A percentile compares a stretch with the other conserved stretches of the same genome.
Evolutionary conservation across 2,797 vertebrate genomes (phyloP).

Genomic region (Hirundo rustica): DNA sequence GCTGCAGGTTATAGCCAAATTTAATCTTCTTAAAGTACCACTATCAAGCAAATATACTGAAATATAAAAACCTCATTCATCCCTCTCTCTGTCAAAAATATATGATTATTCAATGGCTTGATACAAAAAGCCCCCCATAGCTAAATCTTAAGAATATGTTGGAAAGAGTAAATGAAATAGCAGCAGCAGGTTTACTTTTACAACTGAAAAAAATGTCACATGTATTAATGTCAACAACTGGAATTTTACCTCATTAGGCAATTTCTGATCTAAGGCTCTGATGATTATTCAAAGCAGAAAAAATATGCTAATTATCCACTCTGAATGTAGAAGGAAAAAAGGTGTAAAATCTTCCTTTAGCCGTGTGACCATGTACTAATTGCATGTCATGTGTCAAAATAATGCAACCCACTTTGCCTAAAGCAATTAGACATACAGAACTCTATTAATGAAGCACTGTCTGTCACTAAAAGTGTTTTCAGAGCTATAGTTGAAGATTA

Average conservation of each 20-base stretch:
- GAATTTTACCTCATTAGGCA: constrained; percentile 91
- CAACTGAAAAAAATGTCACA: constrained; percentile 80
- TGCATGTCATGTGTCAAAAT: constrained; percentile 89
- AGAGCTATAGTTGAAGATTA: constrained; percentile 80
- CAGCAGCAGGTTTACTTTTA: constrained; percentile 77
- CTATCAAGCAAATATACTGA: constrained; percentile 16
- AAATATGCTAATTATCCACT: constrained; percentile 88
- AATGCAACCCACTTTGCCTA: constrained; percentile 81
- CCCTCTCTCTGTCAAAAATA: constrained; percentile 28
- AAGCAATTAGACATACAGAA: constrained; percentile 87
- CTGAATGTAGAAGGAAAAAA: constrained; percentile 82
- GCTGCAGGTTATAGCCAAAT: constrained; percentile 17
- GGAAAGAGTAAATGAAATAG: constrained; percentile 71
- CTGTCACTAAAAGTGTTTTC: constrained; percentile 83
- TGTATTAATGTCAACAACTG: constrained; percentile 87
- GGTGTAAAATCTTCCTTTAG: constrained; percentile 90
- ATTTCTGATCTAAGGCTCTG: constrained; percentile 87
- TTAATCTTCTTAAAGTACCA: constrained; percentile 26
- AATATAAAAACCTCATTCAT: constrained; percentile 36
- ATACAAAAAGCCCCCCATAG: constrained; percentile 27
- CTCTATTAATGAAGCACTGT: constrained; percentile 84
- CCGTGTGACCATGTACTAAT: constrained; percentile 89
- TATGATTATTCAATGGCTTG: constrained; percentile 22
- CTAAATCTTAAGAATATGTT: constrained; percentile 44
- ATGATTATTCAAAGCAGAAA: constrained; percentile 87